A percentile compares a stretch with the other conserved stretches of the same genome.
Conservation (phyloP, 2,888 invertebrate species). For the Sesamia inferens region DNA sequence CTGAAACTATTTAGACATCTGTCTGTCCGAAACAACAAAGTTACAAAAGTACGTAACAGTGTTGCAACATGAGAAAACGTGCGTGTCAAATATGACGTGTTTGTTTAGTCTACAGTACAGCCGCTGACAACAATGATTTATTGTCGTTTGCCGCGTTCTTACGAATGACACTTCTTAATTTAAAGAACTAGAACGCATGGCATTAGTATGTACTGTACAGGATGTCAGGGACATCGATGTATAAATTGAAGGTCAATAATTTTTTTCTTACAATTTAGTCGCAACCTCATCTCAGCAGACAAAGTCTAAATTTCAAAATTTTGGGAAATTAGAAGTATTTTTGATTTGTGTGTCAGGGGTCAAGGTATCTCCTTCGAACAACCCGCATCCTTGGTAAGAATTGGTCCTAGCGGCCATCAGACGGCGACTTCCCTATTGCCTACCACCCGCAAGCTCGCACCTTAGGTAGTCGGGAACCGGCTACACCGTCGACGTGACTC, state of each 20-base stretch:
- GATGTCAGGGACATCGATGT: neutral
- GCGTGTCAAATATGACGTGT: slow-evolving; percentile 34
- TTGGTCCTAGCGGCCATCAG: too few relatives aligned
- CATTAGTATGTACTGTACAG: slow-evolving; percentile 5
- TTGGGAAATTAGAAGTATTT: too few relatives aligned
- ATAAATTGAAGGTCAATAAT: neutral
- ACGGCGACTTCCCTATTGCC: too few relatives aligned
- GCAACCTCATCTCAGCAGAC: neutral
- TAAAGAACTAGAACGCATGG: slow-evolving; percentile 27
- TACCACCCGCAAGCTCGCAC: too few relatives aligned
- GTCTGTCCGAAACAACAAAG: slow-evolving; percentile 6
- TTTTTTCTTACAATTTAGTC: neutral
- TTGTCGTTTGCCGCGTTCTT: slow-evolving; percentile 13
- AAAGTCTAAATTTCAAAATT: neutral
- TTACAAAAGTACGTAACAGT: slow-evolving; percentile 20
- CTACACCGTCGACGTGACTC: too few relatives aligned
- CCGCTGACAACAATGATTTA: slow-evolving; percentile 43
- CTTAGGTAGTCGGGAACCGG: too few relatives aligned
- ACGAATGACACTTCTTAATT: slow-evolving; percentile 39
- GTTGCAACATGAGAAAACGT: slow-evolving; percentile 34
- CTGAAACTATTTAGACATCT: slow-evolving; percentile 3
- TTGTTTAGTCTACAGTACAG: slow-evolving; percentile 48
- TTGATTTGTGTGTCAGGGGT: too few relatives aligned
- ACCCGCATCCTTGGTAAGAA: too few relatives aligned
- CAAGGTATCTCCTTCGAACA: too few relatives aligned